A percentile compares a stretch with the other conserved stretches of the same genome.
These are phyloP conservation scores for Toxotes lorentzi DNA, from an alignment of 2,797 vertebrate species.

Conservation along the genomic window DNA sequence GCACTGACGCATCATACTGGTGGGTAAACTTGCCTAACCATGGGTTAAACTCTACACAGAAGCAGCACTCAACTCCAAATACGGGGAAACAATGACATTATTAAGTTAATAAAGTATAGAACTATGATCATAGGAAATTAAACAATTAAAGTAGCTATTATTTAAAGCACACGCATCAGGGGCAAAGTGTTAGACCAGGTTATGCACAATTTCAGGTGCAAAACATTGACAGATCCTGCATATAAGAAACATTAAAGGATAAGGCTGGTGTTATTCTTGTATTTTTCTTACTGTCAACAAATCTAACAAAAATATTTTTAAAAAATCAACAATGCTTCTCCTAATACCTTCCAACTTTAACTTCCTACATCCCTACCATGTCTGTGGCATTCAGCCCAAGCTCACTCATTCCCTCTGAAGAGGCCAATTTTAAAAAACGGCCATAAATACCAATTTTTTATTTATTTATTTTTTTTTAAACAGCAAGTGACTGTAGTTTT, in stretches of 20 bases:
- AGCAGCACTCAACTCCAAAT: background rate
- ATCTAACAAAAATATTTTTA: background rate
- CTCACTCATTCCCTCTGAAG: background rate
- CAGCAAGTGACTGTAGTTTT: background rate
- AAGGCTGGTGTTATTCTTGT: background rate
- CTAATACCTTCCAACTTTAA: background rate
- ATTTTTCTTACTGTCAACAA: too few species aligned
- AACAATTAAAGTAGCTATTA: background rate
- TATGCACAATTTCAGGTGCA: background rate
- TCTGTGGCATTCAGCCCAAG: background rate
- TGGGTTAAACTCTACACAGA: background rate
- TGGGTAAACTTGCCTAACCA: background rate
- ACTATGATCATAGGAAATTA: background rate
- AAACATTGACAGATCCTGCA: background rate
- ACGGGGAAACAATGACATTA: background rate
- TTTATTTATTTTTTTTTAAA: too few species aligned
- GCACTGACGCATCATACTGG: constrained; percentile 1
- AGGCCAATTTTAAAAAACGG: background rate
- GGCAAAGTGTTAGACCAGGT: background rate
- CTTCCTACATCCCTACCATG: background rate
- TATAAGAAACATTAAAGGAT: background rate
- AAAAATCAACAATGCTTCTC: background rate
- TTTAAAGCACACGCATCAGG: background rate
- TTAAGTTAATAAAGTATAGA: background rate
- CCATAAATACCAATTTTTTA: too few species aligned